A percentile compares a stretch with the other conserved stretches of the same genome.
These are phyloP conservation scores for Drosophila nr. medialis DNA, from an alignment of 2,888 invertebrate species.

Conservation along the genomic window DNA sequence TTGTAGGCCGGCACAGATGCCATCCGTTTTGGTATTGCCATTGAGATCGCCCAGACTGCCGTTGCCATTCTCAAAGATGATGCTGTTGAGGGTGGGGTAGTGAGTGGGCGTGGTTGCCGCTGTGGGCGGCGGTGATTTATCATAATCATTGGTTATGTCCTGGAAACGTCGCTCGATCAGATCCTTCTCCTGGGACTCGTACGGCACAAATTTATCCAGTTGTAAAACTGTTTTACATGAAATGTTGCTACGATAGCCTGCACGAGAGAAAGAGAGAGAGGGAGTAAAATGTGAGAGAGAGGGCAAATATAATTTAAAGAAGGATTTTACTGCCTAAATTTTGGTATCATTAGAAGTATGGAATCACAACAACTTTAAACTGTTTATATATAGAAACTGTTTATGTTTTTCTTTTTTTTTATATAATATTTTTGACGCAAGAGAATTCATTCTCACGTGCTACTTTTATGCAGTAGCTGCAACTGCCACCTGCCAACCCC, in stretches of 20 bases:
- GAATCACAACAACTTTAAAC: conserved; percentile 16
- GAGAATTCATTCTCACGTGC: conserved; percentile 64
- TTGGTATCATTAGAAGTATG: neutral
- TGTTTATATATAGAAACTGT: conserved; percentile 13
- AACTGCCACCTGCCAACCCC: conserved; percentile 11
- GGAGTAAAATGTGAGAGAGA: neutral
- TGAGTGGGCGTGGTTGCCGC: conserved; percentile 72
- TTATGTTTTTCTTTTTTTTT: conserved; percentile 10
- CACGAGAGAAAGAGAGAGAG: neutral
- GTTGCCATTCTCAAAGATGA: conserved; percentile 78
- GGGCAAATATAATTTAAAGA: neutral
- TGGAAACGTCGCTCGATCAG: conserved; percentile 82
- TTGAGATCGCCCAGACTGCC: conserved; percentile 58
- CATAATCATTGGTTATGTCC: conserved; percentile 83
- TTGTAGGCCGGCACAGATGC: conserved; percentile 56
- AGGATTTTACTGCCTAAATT: neutral
- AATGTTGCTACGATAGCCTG: conserved; percentile 83
- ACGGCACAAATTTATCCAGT: conserved; percentile 83
- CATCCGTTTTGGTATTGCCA: conserved; percentile 69
- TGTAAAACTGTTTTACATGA: conserved; percentile 84
- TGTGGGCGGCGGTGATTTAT: conserved; percentile 81
- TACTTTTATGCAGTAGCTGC: conserved; percentile 55
- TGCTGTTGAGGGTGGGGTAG: conserved; percentile 79
- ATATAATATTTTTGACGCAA: conserved; percentile 30
- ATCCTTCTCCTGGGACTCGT: conserved; percentile 81